phyloP scores from a whole-genome alignment of 2,888 invertebrate genomes.

The Epistrophe eligans region DNA sequence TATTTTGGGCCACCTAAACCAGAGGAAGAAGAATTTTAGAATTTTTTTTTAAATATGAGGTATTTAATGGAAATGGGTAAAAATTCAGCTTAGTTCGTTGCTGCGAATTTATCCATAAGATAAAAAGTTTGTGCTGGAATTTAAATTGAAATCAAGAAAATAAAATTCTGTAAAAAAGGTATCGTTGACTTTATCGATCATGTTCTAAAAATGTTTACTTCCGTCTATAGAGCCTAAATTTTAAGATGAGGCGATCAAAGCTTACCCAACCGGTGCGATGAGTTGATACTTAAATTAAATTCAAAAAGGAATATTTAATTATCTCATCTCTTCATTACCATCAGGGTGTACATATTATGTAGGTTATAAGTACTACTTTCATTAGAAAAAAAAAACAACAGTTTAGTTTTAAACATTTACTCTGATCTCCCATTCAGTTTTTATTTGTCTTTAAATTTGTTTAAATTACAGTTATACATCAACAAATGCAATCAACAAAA shows the following conservation, averaged over 20 bases:
- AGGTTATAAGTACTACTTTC: too few species aligned
- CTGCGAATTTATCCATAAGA: background rate
- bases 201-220: too few species aligned
- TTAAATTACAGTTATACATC: constrained; percentile 57
- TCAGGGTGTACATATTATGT: too few species aligned
- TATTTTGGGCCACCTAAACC: constrained; percentile 79
- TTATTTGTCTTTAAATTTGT: constrained; percentile 49
- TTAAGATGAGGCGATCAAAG: too few species aligned
- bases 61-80: too few species aligned
- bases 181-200: too few species aligned
- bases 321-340: too few species aligned
- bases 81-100: too few species aligned
- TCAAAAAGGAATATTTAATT: too few species aligned
- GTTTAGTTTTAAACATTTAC: constrained; percentile 30
- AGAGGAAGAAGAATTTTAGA: constrained; percentile 26
- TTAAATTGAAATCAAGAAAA: background rate
- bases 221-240: too few species aligned
- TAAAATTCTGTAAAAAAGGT: background rate
- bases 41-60: background rate
- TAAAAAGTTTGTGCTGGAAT: background rate
- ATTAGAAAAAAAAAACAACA: background rate
- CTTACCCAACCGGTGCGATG: too few species aligned
- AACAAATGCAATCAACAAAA: constrained; percentile 51
- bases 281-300: too few species aligned
- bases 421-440: constrained; percentile 51